Evolutionary conservation across 2,888 invertebrate genomes (phyloP).

Genomic region (Cotesia congregata): DNA sequence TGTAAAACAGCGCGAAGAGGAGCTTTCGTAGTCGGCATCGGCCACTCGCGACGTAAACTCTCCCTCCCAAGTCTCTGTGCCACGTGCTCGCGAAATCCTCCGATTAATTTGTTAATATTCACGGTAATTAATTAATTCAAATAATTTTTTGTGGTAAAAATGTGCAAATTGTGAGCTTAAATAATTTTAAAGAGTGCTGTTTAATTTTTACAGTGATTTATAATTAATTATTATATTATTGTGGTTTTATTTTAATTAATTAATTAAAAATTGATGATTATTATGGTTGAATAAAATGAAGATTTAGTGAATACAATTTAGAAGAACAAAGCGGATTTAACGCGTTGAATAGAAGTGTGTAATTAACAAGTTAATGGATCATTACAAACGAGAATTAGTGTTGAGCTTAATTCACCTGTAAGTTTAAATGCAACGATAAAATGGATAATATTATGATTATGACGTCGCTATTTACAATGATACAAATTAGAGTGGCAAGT

Average conservation of each 20-base stretch:
- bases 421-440: not conserved
- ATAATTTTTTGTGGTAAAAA: too few species aligned
- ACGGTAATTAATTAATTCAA: too few species aligned
- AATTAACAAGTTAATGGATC: not conserved
- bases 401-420: not conserved
- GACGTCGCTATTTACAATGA: not conserved
- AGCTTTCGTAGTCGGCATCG: constrained; percentile 65
- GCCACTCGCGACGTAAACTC: constrained; percentile 62
- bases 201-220: too few species aligned
- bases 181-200: too few species aligned
- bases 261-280: too few species aligned
- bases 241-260: too few species aligned
- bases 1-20: constrained; percentile 56
- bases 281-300: too few species aligned
- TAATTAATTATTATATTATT: too few species aligned
- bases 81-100: constrained; percentile 28
- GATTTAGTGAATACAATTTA: too few species aligned
- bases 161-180: too few species aligned
- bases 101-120: too few species aligned
- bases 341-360: not conserved
- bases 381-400: not conserved
- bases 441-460: not conserved
- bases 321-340: not conserved
- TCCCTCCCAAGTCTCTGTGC: constrained; percentile 23
- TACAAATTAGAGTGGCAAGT: not conserved